These are phyloP conservation scores for Drosophila saltans DNA, from an alignment of 1,140 invertebrate genomes.

Conservation along the genomic window DNA sequence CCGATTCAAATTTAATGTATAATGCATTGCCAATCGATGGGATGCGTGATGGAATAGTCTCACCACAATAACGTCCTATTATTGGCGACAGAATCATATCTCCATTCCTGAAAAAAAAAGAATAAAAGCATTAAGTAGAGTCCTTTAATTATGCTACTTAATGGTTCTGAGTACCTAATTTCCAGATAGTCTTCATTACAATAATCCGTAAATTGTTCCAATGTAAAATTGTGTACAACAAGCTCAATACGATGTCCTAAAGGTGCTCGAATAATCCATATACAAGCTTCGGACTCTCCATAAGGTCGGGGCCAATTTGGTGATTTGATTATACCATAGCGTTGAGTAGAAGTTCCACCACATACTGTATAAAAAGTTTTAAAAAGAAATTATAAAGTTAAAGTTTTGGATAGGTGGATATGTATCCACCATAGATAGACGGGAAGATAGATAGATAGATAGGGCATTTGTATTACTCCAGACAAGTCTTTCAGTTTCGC, in stretches of 20 bases:
- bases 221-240: conserved; percentile 87
- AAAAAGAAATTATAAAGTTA: background rate
- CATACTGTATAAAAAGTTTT: conserved; percentile 84
- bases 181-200: conserved; percentile 91
- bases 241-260: conserved; percentile 89
- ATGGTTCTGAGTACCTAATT: conserved; percentile 86
- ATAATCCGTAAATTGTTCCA: conserved; percentile 85
- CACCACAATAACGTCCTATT: conserved; percentile 89
- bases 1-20: conserved; percentile 88
- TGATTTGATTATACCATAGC: conserved; percentile 85
- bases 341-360: conserved; percentile 88
- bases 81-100: conserved; percentile 85
- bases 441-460: no score
- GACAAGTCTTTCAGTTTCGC: no score
- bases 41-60: conserved; percentile 60
- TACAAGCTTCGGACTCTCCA: conserved; percentile 87
- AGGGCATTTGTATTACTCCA: no score
- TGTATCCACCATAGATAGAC: no score
- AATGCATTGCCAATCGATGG: conserved; percentile 90
- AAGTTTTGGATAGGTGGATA: no score
- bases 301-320: conserved; percentile 91
- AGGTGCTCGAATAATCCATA: conserved; percentile 90
- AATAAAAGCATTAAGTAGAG: background rate
- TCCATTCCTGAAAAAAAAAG: conserved; percentile 82
- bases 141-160: no score